Conservation (phyloP, 2,797 vertebrate species). For the Novumbra hubbsi region DNA sequence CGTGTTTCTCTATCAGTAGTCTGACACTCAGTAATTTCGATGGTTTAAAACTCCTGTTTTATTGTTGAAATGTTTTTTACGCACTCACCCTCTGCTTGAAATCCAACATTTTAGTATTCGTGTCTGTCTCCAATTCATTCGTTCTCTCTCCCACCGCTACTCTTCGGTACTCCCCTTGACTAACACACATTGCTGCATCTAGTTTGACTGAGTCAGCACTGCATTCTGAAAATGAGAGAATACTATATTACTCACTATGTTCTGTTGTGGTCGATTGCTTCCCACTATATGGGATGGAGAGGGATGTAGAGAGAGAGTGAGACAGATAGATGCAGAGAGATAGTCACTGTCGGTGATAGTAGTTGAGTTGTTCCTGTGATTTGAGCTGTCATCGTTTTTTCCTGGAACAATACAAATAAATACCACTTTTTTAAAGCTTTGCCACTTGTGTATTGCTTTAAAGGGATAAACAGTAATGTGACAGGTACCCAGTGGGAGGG, state of each 20-base stretch:
- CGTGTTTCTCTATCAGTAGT: not conserved
- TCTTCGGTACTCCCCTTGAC: not conserved
- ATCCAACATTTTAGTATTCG: not conserved
- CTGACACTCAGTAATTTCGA: not conserved
- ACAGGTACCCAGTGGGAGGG: not conserved
- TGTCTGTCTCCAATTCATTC: not conserved
- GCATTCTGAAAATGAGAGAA: not conserved
- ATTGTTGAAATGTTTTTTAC: not conserved
- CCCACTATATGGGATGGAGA: not conserved
- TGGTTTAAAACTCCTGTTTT: not conserved
- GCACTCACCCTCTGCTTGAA: not conserved
- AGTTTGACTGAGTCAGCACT: not conserved
- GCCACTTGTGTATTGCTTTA: not conserved
- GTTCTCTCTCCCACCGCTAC: not conserved
- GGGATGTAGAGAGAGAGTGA: not conserved
- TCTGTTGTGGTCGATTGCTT: not conserved
- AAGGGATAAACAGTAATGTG: not conserved
- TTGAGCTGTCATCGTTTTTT: not conserved
- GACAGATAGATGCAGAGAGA: not conserved
- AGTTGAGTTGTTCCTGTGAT: not conserved
- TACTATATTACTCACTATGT: not conserved
- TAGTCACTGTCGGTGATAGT: not conserved
- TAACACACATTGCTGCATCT: not conserved
- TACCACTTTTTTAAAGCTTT: not conserved
- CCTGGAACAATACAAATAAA: not conserved